Percentiles rank a stretch among this genome's conserved stretches.
Conservation (phyloP, 2,113 vertebrate species). For the Pelecanoides urinatrix region DNA sequence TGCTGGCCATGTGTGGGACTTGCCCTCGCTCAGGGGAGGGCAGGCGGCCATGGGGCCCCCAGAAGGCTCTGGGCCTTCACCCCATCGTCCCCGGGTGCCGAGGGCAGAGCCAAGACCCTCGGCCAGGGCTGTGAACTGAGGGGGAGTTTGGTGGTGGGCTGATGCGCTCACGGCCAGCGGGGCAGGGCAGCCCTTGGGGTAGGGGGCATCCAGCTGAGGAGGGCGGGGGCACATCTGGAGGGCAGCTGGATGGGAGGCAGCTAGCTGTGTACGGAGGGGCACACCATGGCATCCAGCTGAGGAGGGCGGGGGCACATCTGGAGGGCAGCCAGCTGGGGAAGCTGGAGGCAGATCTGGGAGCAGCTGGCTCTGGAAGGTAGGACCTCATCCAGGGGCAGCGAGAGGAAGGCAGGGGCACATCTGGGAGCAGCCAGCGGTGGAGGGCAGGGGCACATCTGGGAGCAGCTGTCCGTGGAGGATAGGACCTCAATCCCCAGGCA, state of each 20-base stretch:
- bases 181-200: not conserved
- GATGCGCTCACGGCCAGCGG: not conserved
- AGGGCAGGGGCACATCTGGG: not conserved
- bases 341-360: not conserved
- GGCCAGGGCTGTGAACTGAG: fast-evolving
- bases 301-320: not conserved
- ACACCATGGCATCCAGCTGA: not conserved
- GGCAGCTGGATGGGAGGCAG: not conserved
- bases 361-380: not conserved
- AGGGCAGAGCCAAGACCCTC: not conserved
- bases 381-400: not conserved
- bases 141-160: too few species aligned
- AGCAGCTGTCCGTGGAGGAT: not conserved
- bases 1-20: not conserved
- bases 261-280: not conserved
- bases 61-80: not conserved
- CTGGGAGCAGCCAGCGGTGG: not conserved
- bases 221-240: not conserved
- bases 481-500: not conserved
- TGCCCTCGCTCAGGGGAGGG: too few species aligned
- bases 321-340: not conserved
- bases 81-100: fast-evolving
- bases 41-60: fast-evolving
- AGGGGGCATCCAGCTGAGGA: not conserved
- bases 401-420: not conserved